Conservation (phyloP, 1,140 invertebrate species). For the Cotesia chilonis region DNA sequence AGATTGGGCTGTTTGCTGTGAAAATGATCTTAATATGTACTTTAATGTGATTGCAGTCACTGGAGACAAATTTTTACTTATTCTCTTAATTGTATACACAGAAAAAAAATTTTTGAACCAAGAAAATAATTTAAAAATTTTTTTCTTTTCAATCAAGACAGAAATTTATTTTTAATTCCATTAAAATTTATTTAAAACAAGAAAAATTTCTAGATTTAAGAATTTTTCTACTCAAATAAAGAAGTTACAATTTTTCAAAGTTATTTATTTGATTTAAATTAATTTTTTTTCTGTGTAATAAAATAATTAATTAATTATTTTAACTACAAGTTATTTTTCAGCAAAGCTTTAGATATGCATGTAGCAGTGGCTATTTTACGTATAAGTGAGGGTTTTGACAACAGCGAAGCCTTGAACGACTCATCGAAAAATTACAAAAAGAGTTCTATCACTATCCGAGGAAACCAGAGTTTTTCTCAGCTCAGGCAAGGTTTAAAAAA, state of each 20-base stretch:
- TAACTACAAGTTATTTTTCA: conserved; percentile 60
- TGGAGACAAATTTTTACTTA: no score
- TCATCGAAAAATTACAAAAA: conserved; percentile 53
- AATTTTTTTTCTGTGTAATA: not conserved
- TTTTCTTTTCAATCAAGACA: no score
- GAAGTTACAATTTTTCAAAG: not conserved
- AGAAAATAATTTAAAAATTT: no score
- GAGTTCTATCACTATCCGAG: conserved; percentile 55
- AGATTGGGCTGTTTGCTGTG: conserved; percentile 83
- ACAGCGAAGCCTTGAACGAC: conserved; percentile 71
- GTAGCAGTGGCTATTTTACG: conserved; percentile 89
- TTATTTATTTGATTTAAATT: not conserved
- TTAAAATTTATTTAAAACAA: no score
- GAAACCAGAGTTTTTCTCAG: conserved; percentile 72
- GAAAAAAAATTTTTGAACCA: no score
- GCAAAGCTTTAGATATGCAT: conserved; percentile 92
- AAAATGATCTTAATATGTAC: conserved; percentile 81
- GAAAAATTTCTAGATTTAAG: no score
- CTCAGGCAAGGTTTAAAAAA: conserved; percentile 69
- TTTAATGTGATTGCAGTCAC: conserved; percentile 79
- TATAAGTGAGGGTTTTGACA: conserved; percentile 83
- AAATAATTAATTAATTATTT: not conserved
- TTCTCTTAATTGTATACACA: no score
- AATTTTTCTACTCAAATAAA: no score
- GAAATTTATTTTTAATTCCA: no score